phyloP scores from a whole-genome alignment of 2,797 vertebrate genomes.

The Zonotrichia albicollis region DNA sequence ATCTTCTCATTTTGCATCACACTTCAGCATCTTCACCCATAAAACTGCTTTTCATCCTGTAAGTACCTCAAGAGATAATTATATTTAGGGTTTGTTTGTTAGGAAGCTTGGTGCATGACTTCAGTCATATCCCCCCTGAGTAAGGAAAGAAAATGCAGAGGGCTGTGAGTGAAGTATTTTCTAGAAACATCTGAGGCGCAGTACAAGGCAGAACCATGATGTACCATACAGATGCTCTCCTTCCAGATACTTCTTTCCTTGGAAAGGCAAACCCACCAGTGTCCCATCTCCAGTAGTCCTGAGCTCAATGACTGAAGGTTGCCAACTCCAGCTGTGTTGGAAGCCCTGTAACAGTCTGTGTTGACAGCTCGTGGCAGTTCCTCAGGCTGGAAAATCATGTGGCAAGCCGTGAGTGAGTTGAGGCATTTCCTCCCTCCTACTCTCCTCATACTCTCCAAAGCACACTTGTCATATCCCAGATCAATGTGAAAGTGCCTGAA shows the following conservation, averaged over 20 bases:
- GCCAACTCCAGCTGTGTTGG: background rate
- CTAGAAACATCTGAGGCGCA: background rate
- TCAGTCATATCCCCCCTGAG: fast-evolving
- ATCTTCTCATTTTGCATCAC: background rate
- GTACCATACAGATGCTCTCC: background rate
- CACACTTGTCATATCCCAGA: background rate
- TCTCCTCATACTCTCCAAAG: background rate
- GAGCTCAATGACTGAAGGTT: background rate
- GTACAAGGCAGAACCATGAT: background rate
- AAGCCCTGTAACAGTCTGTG: background rate
- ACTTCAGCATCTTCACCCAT: background rate
- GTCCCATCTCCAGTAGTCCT: no score
- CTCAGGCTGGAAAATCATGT: background rate
- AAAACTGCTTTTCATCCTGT: background rate
- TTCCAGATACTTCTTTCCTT: background rate
- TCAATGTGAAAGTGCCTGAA: background rate
- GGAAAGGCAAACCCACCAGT: background rate
- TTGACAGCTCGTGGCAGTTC: background rate
- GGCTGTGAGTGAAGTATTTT: background rate
- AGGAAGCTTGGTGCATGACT: background rate
- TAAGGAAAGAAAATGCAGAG: background rate
- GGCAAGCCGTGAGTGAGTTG: background rate
- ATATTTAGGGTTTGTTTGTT: background rate
- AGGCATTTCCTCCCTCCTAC: background rate
- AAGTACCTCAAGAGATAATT: background rate